Evolutionary conservation across 2,113 vertebrate genomes (phyloP), one percentile per base, ranked within the genome.

Genomic region (Lepisosteus osseus): DNA sequence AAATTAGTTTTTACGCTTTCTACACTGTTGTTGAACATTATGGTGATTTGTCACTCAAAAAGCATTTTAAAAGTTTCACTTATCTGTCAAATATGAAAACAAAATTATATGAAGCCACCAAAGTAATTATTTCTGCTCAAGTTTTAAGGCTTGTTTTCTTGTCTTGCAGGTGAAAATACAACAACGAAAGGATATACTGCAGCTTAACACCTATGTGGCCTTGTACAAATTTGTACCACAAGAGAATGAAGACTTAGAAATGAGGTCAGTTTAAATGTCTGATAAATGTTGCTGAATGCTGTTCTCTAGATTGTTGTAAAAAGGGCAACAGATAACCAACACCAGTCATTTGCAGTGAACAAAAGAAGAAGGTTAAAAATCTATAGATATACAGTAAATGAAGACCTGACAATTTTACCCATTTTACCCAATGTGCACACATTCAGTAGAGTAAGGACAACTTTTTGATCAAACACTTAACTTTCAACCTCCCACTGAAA

Each of bases 221-320:
- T 95, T 98, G 93, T 95, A 94, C 90, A 95, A 88, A 87, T 98
- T 95, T 89, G 87, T 87, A 68, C 90, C 95, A 71, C 97, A 98
- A 80, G 95, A 97, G 74, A 94, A 87, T 71, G 94, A 97, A 79
- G 97, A 99, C 83, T 91, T 98, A 88, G 95, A 98, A 86, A 94
- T 99, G 93, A 96, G 94, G 97, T 97, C 79, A 76, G 85, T 78
- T n/a, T 7, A 2, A 55, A 59, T 59, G 57, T 59, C 57, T 15
- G 12, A 15, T 59, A 59, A 59, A 59, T 59, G 4, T 13, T 59
- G 4, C n/a, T 15, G 12, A 59, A 59, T 17, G 57, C 12, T 4
- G 9, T 1, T 2, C 2, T 59, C 57, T 13, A 59, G 14, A 13
- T 13, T 13, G 47, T 41, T 54, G 42, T 17, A 57, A 66, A 29